Evolutionary conservation across 2,113 vertebrate species (phyloP).

Genomic region (Lichenostomus cassidix): DNA sequence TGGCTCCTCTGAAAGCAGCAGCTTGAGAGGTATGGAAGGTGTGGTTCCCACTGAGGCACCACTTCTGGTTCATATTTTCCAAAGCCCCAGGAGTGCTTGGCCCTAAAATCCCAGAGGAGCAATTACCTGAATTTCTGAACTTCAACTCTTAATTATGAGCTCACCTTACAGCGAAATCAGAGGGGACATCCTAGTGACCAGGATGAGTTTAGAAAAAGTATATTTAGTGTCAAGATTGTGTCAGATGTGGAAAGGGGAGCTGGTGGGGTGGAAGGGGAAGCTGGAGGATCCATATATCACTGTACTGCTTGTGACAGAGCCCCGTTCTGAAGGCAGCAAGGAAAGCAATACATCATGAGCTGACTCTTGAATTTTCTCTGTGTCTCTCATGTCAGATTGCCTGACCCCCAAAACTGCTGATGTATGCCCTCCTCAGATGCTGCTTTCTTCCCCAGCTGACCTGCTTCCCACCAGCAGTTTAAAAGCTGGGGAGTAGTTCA

Average conservation of each 20-base stretch:
- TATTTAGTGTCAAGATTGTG: not conserved
- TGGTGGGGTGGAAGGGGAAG: not conserved
- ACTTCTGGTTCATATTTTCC: not conserved
- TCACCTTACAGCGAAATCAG: not conserved
- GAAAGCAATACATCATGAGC: conserved; percentile 17
- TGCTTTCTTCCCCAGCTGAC: not conserved
- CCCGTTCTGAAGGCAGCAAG: not conserved
- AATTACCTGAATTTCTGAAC: not conserved
- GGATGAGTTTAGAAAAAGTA: not conserved
- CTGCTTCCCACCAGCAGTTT: not conserved
- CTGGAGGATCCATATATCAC: not conserved
- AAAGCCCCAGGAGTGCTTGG: not conserved
- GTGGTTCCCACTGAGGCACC: not conserved
- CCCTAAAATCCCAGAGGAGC: not conserved
- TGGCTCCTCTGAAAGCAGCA: not conserved
- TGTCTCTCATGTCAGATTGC: conserved; percentile 39
- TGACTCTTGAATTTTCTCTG: conserved; percentile 34
- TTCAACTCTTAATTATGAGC: not conserved
- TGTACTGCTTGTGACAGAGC: not conserved
- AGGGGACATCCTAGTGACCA: not conserved
- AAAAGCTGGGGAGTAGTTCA: not conserved
- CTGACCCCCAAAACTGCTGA: conserved; percentile 58
- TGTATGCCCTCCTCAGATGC: not conserved
- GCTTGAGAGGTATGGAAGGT: not conserved
- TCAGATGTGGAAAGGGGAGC: not conserved